Evolutionary conservation across 2,888 invertebrate genomes (phyloP).

Genomic region (Dioctria rufipes): DNA sequence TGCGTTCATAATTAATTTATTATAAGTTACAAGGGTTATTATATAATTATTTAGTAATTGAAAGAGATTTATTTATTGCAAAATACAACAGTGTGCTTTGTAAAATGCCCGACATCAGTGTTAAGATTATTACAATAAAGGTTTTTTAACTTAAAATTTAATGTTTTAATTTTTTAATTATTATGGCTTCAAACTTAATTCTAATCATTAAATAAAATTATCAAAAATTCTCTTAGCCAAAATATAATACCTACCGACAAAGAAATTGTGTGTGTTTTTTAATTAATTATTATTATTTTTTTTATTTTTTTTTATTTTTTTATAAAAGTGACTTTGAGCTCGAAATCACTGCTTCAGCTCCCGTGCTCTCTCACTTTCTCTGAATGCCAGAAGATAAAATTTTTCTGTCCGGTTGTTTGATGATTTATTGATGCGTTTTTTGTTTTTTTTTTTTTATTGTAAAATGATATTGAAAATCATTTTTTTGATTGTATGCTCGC

Average conservation of each 20-base stretch:
- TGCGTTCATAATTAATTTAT: slow-evolving; percentile 8
- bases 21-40: not conserved
- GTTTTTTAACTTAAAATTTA: slow-evolving; percentile 30
- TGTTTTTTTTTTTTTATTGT: slow-evolving; percentile 4
- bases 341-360: not conserved
- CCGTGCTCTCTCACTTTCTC: not conserved
- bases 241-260: slow-evolving; percentile 47
- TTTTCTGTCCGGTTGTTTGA: not conserved
- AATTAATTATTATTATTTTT: not conserved
- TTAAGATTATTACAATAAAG: slow-evolving; percentile 25
- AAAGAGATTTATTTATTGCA: not conserved
- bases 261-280: not conserved
- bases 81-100: slow-evolving; percentile 27
- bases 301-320: not conserved
- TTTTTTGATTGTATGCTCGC: too few relatives aligned
- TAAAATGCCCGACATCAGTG: slow-evolving; percentile 15
- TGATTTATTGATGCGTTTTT: not conserved
- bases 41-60: too few relatives aligned
- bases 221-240: slow-evolving; percentile 15
- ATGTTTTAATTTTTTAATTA: not conserved
- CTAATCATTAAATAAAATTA: slow-evolving; percentile 25
- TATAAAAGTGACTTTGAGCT: not conserved
- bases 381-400: too few relatives aligned
- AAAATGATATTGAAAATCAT: not conserved
- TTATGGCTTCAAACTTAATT: slow-evolving; percentile 46